A percentile compares a stretch with the other conserved stretches of the same genome.
Conservation (phyloP, 2,888 invertebrate species). For the Prosopocoilus inquinatus region DNA sequence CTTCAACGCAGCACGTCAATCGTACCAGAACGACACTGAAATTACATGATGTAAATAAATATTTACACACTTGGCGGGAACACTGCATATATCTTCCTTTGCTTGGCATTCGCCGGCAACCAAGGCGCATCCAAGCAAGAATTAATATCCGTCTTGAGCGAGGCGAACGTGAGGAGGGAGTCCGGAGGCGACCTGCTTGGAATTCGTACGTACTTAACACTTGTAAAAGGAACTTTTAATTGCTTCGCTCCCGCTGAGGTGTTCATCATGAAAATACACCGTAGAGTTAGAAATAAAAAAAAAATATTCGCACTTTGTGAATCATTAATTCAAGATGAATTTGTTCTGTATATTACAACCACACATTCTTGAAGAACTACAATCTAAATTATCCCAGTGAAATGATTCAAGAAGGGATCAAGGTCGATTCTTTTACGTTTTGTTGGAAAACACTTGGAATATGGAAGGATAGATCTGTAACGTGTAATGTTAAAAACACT, state of each 20-base stretch:
- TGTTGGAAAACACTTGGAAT: no score
- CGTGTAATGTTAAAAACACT: no score
- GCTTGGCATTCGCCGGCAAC: background rate
- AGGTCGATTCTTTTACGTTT: no score
- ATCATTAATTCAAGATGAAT: no score
- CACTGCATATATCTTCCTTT: background rate
- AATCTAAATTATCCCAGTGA: no score
- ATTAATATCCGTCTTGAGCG: background rate
- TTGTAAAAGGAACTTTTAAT: conserved; percentile 1
- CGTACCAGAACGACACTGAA: conserved; percentile 1
- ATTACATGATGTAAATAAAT: conserved; percentile 11
- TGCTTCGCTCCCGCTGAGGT: conserved; percentile 1
- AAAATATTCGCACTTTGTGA: no score
- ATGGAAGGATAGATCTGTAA: no score
- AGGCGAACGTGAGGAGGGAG: background rate
- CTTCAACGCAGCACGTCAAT: background rate
- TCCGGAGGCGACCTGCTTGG: background rate
- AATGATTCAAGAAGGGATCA: no score
- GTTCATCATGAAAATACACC: background rate
- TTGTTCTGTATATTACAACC: no score
- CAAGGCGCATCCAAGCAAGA: background rate
- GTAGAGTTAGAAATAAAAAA: no score
- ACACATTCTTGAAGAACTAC: no score
- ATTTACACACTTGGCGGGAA: conserved; percentile 6
- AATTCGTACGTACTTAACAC: conserved; percentile 2